Percentiles rank a stretch among this genome's conserved stretches.
Evolutionary conservation across 2,113 vertebrate genomes (phyloP).

Genomic region (Caranx melampygus): DNA sequence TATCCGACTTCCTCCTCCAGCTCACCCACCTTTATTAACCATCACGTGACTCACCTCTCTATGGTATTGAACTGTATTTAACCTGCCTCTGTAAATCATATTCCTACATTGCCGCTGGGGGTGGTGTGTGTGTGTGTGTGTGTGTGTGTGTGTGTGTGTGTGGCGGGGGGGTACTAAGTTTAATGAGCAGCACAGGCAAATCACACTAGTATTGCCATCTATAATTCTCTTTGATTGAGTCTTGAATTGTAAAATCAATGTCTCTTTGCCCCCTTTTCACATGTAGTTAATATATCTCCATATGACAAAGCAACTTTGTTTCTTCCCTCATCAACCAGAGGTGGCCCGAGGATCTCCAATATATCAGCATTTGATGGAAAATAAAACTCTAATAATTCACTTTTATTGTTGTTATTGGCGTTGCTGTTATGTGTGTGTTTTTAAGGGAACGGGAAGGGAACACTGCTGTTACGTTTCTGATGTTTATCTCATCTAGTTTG

Average conservation of each 20-base stretch:
- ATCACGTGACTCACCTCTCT: conserved; percentile 54
- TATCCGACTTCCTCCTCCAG: conserved; percentile 15
- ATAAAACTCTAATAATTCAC: conserved; percentile 59
- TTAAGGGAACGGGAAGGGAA: conserved; percentile 28
- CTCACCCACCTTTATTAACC: conserved; percentile 43
- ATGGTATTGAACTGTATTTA: conserved; percentile 64
- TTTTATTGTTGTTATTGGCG: conserved; percentile 70
- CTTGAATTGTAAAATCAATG: conserved; percentile 81
- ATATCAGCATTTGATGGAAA: conserved; percentile 40
- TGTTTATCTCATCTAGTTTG: conserved; percentile 30
- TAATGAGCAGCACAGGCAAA: conserved; percentile 74
- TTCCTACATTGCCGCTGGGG: conserved; percentile 56
- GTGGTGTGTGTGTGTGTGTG: background rate
- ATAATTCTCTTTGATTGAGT: conserved; percentile 82
- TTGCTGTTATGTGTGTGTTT: conserved; percentile 47
- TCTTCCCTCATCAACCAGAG: conserved; percentile 61
- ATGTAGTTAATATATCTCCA: conserved; percentile 78
- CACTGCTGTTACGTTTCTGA: conserved; percentile 1
- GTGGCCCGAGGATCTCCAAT: conserved; percentile 61
- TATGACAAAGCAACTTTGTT: conserved; percentile 71
- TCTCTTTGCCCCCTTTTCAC: conserved; percentile 61
- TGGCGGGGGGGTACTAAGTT: conserved; percentile 60
- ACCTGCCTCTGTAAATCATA: conserved; percentile 64
- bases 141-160: too few species aligned
- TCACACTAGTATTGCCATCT: conserved; percentile 60